Conservation (phyloP, 2,888 invertebrate genomes). For the Pherbina coryleti region DNA sequence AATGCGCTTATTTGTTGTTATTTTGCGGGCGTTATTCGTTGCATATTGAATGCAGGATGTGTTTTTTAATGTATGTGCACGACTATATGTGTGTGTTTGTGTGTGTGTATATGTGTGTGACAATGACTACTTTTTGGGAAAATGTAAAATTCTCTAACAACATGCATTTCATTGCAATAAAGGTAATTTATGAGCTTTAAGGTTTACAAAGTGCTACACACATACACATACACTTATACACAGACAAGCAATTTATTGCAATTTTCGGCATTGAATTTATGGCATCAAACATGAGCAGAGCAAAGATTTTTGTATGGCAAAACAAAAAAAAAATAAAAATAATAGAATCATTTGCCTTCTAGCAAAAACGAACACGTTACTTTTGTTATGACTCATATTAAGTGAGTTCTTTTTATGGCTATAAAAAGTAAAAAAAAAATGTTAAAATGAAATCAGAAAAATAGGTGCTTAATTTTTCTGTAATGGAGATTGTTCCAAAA, state of each 20-base stretch:
- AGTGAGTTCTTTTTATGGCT: too few species aligned
- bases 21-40: neutral
- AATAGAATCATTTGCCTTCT: neutral
- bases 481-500: too few species aligned
- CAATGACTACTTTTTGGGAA: neutral
- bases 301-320: neutral
- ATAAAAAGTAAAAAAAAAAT: too few species aligned
- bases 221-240: neutral
- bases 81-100: neutral
- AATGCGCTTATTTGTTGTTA: slow-evolving; percentile 26
- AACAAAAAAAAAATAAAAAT: neutral
- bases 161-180: slow-evolving; percentile 37
- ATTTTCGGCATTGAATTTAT: slow-evolving; percentile 14
- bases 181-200: slow-evolving; percentile 33
- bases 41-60: too few species aligned
- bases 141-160: slow-evolving; percentile 37
- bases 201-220: neutral
- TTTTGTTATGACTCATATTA: too few species aligned
- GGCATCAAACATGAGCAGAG: neutral
- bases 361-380: too few species aligned
- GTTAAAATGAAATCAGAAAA: too few species aligned
- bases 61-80: too few species aligned
- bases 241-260: slow-evolving; percentile 26
- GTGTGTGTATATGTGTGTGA: neutral
- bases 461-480: too few species aligned